phyloP scores from a whole-genome alignment of 2,797 vertebrate genomes.

The Ataeniobius toweri region DNA sequence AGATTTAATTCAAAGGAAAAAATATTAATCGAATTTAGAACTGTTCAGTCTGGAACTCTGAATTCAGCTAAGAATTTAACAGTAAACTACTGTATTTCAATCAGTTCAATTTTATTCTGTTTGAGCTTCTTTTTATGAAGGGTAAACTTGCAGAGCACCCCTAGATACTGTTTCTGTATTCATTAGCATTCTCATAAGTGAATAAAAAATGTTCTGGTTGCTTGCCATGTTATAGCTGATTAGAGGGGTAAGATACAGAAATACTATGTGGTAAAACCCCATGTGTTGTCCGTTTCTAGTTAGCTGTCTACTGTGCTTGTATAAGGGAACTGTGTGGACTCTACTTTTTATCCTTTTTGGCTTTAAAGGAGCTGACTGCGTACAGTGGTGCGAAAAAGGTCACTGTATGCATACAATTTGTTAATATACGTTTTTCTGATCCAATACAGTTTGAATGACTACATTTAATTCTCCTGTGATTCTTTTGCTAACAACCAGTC shows the following conservation, averaged over 20 bases:
- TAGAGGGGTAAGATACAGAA: background rate
- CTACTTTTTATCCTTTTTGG: too few species aligned
- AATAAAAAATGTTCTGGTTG: background rate
- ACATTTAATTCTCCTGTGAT: too few species aligned
- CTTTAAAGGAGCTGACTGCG: too few species aligned
- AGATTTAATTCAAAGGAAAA: background rate
- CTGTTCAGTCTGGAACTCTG: background rate
- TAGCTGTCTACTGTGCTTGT: too few species aligned
- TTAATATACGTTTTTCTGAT: too few species aligned
- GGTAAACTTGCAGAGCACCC: background rate
- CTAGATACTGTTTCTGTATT: background rate
- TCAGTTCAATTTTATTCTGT: background rate
- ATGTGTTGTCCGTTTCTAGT: background rate
- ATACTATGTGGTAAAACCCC: background rate
- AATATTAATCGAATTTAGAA: background rate
- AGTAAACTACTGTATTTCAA: background rate
- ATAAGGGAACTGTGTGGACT: too few species aligned
- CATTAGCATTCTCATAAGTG: background rate
- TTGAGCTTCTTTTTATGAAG: background rate
- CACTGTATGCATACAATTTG: too few species aligned
- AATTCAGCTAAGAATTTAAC: background rate
- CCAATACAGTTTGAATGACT: too few species aligned
- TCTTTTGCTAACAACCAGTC: too few species aligned
- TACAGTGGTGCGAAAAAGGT: too few species aligned
- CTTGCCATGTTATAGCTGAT: background rate